Conservation (phyloP, 2,888 invertebrate genomes). For the Dione juno region DNA sequence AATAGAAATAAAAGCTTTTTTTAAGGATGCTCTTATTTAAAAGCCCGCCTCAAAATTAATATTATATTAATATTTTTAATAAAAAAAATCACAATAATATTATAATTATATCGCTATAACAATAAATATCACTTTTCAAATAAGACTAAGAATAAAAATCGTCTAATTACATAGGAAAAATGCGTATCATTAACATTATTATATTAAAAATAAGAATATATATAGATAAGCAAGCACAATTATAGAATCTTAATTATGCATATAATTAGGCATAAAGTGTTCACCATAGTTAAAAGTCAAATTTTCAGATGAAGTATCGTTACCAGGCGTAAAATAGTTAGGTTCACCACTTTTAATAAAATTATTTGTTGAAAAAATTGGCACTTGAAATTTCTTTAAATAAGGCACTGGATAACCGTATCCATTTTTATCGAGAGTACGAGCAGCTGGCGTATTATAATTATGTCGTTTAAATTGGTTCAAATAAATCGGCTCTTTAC, state of each 20-base stretch:
- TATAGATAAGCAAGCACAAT: too few species aligned
- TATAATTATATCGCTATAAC: neutral
- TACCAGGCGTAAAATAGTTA: conserved; percentile 63
- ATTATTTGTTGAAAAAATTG: conserved; percentile 45
- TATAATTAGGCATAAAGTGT: conserved; percentile 63
- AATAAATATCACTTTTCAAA: conserved; percentile 9
- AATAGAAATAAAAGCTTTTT: too few species aligned
- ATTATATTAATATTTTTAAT: too few species aligned
- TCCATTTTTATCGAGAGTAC: conserved; percentile 18
- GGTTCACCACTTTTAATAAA: conserved; percentile 40
- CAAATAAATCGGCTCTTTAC: conserved; percentile 62
- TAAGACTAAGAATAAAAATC: neutral
- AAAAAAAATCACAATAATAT: too few species aligned
- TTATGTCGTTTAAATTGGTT: conserved; percentile 26
- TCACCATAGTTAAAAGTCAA: conserved; percentile 54
- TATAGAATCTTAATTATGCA: conserved; percentile 22
- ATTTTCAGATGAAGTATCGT: conserved; percentile 52
- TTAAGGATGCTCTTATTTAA: too few species aligned
- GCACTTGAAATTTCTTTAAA: conserved; percentile 34
- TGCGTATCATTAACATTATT: too few species aligned
- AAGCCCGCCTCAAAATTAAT: too few species aligned
- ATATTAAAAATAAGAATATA: neutral
- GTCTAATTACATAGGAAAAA: neutral
- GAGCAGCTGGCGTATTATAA: conserved; percentile 8
- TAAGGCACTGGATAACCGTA: conserved; percentile 29